A percentile compares a stretch with the other conserved stretches of the same genome.
Conservation (phyloP, 2,888 invertebrate species). For the Acanthosoma haemorrhoidale region DNA sequence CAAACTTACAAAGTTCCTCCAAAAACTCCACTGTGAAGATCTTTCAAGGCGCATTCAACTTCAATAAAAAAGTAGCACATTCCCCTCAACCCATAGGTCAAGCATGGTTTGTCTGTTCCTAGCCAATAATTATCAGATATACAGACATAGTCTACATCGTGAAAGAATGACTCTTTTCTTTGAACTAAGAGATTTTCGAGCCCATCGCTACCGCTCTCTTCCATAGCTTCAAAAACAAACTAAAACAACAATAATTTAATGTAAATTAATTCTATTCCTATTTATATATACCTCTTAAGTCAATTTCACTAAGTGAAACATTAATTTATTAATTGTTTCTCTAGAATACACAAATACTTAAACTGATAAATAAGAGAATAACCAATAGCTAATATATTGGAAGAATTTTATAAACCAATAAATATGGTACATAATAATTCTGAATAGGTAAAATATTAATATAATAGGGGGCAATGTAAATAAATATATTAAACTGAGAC, state of each 20-base stretch:
- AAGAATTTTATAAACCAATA: too few relatives aligned
- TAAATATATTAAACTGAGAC: too few relatives aligned
- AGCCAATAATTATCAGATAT: slow-evolving; percentile 99
- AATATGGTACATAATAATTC: too few relatives aligned
- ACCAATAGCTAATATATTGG: too few relatives aligned
- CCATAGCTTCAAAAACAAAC: slow-evolving; percentile 98
- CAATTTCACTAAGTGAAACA: too few relatives aligned
- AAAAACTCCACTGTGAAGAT: slow-evolving; percentile 88
- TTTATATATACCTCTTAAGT: too few relatives aligned
- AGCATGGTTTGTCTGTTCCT: slow-evolving; percentile 91
- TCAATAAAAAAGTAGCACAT: slow-evolving; percentile 86
- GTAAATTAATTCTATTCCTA: too few relatives aligned
- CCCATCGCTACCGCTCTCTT: slow-evolving; percentile 95
- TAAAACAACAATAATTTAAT: slow-evolving; percentile 49
- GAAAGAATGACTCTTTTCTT: slow-evolving; percentile 71
- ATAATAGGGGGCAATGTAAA: too few relatives aligned
- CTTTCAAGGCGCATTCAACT: slow-evolving; percentile 81
- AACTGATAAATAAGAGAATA: too few relatives aligned
- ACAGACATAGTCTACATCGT: slow-evolving; percentile 85
- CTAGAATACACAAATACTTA: too few relatives aligned
- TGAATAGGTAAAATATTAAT: too few relatives aligned
- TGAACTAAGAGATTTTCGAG: slow-evolving; percentile 73
- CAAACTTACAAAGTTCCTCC: slow-evolving; percentile 84
- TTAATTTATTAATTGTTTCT: too few relatives aligned
- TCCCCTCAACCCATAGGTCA: slow-evolving; percentile 93